These are phyloP conservation scores for Eospalax fontanierii DNA, from an alignment of 2,797 vertebrate species.

Conservation along the genomic window DNA sequence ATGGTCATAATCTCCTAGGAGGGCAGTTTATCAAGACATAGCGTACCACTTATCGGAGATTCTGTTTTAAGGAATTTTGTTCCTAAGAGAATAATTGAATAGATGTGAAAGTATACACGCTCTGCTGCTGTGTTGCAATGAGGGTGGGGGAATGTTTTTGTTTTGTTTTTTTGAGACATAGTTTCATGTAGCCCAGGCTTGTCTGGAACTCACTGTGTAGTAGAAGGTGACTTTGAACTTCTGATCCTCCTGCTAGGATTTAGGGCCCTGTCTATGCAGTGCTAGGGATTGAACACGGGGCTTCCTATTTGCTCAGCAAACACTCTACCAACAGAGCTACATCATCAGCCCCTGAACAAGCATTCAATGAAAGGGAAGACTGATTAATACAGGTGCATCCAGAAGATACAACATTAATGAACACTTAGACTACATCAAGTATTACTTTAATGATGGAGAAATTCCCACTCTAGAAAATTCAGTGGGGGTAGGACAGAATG, in stretches of 20 bases:
- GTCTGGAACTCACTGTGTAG: background rate
- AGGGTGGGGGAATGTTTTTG: too few species aligned
- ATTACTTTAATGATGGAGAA: background rate
- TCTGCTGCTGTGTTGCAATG: background rate
- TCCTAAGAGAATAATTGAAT: conserved; percentile 32
- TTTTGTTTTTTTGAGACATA: background rate
- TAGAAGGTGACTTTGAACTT: background rate
- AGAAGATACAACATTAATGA: background rate
- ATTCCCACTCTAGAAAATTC: background rate
- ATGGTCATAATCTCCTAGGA: background rate
- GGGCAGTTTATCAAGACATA: background rate
- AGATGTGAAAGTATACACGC: background rate
- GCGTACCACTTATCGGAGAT: background rate
- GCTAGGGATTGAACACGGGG: background rate
- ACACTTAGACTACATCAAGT: background rate
- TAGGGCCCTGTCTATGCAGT: background rate
- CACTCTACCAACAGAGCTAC: background rate
- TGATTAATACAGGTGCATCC: background rate
- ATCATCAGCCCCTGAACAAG: background rate
- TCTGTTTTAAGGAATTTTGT: conserved; percentile 9
- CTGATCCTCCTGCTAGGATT: background rate
- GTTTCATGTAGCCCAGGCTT: background rate
- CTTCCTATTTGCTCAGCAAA: background rate
- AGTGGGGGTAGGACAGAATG: background rate
- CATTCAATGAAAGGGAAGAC: background rate